Conservation (phyloP, 2,888 invertebrate species). For the Colostygia pectinataria region DNA sequence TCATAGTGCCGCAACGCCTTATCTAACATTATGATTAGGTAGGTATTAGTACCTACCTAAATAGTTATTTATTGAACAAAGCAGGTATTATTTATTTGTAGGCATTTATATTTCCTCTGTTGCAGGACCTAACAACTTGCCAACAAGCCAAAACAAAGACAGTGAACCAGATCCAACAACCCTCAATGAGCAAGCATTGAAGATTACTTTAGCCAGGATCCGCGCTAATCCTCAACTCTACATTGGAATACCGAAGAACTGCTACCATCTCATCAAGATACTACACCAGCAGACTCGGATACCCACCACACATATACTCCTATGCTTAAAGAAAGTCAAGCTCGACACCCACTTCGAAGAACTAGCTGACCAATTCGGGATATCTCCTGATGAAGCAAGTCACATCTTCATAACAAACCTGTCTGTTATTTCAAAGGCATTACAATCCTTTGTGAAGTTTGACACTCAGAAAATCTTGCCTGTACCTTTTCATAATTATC, state of each 20-base stretch:
- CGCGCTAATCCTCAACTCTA: slow-evolving; percentile 3
- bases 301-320: neutral
- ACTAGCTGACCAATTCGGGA: slow-evolving; percentile 9
- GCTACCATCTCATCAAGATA: neutral
- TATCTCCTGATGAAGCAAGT: neutral
- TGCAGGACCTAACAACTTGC: no score
- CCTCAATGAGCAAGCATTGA: neutral
- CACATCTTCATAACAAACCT: neutral
- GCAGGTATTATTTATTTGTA: no score
- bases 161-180: neutral
- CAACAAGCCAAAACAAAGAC: no score
- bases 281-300: neutral
- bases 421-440: neutral
- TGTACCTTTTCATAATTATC: neutral
- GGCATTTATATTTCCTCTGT: no score
- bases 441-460: neutral
- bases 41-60: no score
- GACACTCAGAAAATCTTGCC: neutral
- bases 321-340: slow-evolving; percentile 8
- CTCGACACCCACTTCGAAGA: slow-evolving; percentile 6
- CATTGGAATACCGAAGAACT: slow-evolving; percentile 10
- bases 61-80: no score
- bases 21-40: no score
- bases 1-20: no score
- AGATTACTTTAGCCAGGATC: slow-evolving; percentile 2